Evolutionary conservation across 2,797 vertebrate species (phyloP), one percentile per base, ranked within the genome.

Genomic region (Phrynocephalus forsythii): DNA sequence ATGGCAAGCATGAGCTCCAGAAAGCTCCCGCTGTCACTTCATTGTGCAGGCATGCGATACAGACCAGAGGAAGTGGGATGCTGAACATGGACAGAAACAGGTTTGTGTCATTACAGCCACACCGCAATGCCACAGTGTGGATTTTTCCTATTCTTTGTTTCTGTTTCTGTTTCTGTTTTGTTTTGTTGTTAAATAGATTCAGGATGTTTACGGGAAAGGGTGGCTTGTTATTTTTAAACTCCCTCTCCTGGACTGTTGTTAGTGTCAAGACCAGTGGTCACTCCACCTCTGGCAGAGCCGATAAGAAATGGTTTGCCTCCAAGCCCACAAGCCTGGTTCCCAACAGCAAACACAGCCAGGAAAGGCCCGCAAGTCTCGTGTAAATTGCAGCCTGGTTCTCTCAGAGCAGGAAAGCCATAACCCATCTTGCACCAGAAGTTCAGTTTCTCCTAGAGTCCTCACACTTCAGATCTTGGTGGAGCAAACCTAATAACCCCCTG

Each of bases 181-280:
- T 44, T 44, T 44, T 44, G 38, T 44, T 44, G 38, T 44, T 44
- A 44, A 44, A 44, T 75, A 10, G 38, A 86, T 4, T 33, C n/a
- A 16, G 28, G 33, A 3, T 50, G 13, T 82, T 87, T 67, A 76
- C n/a, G 1, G 15, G 71, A 76, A 87, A 75, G 28, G 38, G n/a
- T 24, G 15, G 30, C 3, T 56, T 75, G 71, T 52, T 87, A 67
- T 82, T 87, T 79, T 81, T n/a, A 81, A 44, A 44, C 52, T 24
- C 16, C 1, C 10, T 16, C 77, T 69, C 66, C n/a, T 48, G 24
- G 50, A 72, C 7, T 38, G 18, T 28, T 3, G 26, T 73, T 68
- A 30, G 78, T 78, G 60, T 52, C 50, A 16, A 38, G 66, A 18
- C 22, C 44, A 15, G 52, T 0, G 2, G 66, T 11, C 69, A 33